A percentile compares a stretch with the other conserved stretches of the same genome.
phyloP scores from a whole-genome alignment of 2,797 vertebrate species.

The Hypotaenidia philippensis region DNA sequence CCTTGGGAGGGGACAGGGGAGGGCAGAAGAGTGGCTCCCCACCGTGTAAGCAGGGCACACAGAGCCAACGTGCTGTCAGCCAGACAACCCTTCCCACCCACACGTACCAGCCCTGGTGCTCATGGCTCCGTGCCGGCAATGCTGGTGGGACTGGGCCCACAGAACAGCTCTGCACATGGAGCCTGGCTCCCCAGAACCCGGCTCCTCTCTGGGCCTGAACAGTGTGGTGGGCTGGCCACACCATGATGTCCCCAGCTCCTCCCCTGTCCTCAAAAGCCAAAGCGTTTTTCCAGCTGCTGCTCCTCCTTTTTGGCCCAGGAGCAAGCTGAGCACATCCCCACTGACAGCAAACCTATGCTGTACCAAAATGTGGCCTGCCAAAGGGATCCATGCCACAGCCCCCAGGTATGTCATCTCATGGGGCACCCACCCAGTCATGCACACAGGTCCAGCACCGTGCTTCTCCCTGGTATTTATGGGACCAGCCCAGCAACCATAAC shows the following conservation, averaged over 20 bases:
- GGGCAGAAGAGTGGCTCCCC: not conserved
- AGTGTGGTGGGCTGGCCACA: rapidly evolving
- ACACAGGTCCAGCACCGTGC: not conserved
- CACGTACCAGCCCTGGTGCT: rapidly evolving
- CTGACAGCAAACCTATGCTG: not conserved
- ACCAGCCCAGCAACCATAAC: not conserved
- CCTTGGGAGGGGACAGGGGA: not conserved
- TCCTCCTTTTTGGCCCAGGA: not conserved
- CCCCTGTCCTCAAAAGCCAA: not conserved
- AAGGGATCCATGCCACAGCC: rapidly evolving
- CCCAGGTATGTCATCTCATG: rapidly evolving
- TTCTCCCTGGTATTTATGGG: not conserved
- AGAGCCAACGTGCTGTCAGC: not conserved
- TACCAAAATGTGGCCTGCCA: rapidly evolving
- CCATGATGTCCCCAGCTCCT: not conserved
- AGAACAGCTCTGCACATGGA: not conserved
- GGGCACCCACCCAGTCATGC: not conserved
- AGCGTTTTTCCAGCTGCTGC: not conserved
- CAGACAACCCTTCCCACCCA: not conserved
- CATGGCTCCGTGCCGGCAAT: rapidly evolving
- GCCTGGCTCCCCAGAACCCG: not conserved
- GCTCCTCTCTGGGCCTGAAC: rapidly evolving
- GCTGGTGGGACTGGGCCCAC: rapidly evolving
- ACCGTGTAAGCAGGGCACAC: rapidly evolving
- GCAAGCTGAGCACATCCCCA: rapidly evolving